Evolutionary conservation across 2,888 invertebrate genomes (phyloP).

Genomic region (Drosophila kokeensis): DNA sequence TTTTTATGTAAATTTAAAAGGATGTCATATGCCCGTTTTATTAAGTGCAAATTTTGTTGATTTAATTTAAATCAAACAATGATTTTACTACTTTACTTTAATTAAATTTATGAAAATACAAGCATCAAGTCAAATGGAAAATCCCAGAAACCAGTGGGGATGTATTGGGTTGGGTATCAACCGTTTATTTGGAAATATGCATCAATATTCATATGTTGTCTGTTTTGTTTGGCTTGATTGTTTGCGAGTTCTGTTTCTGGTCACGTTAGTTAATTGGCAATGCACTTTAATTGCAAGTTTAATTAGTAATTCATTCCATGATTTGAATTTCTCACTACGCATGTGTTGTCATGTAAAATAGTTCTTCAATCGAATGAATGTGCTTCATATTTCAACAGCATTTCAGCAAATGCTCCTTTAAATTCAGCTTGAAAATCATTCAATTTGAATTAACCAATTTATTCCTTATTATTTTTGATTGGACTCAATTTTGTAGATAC

Average conservation of each 20-base stretch:
- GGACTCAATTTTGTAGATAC: background rate
- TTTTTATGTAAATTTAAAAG: background rate
- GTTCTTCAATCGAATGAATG: background rate
- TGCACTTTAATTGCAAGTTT: constrained; percentile 38
- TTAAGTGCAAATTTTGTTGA: background rate
- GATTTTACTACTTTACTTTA: background rate
- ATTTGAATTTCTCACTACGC: constrained; percentile 31
- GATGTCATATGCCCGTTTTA: background rate
- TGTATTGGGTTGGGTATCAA: background rate
- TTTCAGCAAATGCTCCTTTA: background rate
- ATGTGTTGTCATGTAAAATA: background rate
- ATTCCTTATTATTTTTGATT: background rate
- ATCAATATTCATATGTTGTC: constrained; percentile 30
- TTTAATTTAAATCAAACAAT: background rate
- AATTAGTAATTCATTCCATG: constrained; percentile 47
- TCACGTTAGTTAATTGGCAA: constrained; percentile 41
- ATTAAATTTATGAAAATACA: background rate
- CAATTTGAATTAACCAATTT: background rate
- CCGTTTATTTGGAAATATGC: background rate
- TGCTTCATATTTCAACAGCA: constrained; percentile 9
- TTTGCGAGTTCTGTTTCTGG: constrained; percentile 23
- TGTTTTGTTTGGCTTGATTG: constrained; percentile 16
- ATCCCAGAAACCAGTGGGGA: background rate
- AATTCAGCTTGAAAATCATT: background rate
- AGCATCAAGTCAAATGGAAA: background rate